Percentiles rank a stretch among this genome's conserved stretches.
Conservation (phyloP, 2,888 invertebrate species). For the Trichopria drosophilae region DNA sequence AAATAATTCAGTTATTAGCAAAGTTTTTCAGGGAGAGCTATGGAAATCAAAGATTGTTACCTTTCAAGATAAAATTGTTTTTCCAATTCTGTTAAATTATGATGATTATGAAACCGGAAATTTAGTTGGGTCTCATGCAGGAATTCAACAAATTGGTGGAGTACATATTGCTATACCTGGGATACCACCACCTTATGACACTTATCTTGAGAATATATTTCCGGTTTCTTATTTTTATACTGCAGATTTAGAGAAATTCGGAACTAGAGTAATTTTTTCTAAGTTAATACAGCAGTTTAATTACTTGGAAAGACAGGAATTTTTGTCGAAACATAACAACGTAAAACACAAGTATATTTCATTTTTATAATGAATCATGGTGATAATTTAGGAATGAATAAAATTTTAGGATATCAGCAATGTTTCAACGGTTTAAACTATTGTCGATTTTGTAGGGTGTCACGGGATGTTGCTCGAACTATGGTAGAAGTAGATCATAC, state of each 20-base stretch:
- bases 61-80: constrained; percentile 17
- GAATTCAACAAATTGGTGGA: constrained; percentile 25
- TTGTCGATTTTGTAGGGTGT: constrained; percentile 30
- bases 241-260: constrained; percentile 17
- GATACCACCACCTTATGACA: constrained; percentile 22
- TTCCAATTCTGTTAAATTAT: constrained; percentile 27
- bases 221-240: constrained; percentile 19
- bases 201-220: constrained; percentile 23
- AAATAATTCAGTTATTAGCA: constrained; percentile 13
- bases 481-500: constrained; percentile 16
- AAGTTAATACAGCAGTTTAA: constrained; percentile 29
- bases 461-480: constrained; percentile 13
- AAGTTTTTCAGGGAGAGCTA: constrained; percentile 23
- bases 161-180: constrained; percentile 27
- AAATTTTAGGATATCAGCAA: constrained; percentile 30
- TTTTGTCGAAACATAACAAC: constrained; percentile 15
- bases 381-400: constrained; percentile 33
- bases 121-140: constrained; percentile 27
- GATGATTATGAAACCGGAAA: constrained; percentile 30
- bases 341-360: constrained; percentile 24
- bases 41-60: constrained; percentile 26
- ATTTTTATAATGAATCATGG: constrained; percentile 26
- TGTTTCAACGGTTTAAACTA: too few species aligned
- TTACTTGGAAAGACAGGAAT: constrained; percentile 28
- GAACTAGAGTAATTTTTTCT: constrained; percentile 18